A percentile compares a stretch with the other conserved stretches of the same genome.
Evolutionary conservation across 2,797 vertebrate genomes (phyloP).

Genomic region (Anguilla marmorata): DNA sequence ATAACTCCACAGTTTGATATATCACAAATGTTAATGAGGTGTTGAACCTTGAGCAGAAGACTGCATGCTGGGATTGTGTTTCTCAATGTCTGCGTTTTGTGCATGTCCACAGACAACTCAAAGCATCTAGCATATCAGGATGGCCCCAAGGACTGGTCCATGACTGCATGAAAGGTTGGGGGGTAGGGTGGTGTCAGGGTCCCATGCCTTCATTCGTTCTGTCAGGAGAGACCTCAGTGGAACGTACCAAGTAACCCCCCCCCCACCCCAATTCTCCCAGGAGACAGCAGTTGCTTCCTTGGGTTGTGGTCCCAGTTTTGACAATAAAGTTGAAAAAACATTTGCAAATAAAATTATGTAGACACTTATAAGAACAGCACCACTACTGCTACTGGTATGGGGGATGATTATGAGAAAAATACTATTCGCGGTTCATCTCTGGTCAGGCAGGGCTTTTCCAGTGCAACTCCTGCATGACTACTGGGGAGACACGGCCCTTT

Average conservation of each 20-base stretch:
- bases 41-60: conserved; percentile 13
- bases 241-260: background rate
- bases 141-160: background rate
- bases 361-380: background rate
- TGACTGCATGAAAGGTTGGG: background rate
- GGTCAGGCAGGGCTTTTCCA: background rate
- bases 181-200: background rate
- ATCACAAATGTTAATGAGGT: conserved; percentile 13
- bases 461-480: background rate
- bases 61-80: conserved; percentile 17
- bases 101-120: background rate
- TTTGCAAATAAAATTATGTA: background rate
- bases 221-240: conserved; percentile 12
- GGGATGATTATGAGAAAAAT: background rate
- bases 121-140: background rate
- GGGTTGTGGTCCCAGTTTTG: background rate
- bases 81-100: background rate
- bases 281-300: background rate
- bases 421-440: background rate
- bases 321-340: background rate
- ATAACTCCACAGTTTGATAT: background rate
- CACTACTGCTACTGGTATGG: background rate
- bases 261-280: background rate
- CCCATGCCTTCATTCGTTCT: conserved; percentile 16
- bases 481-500: background rate